These are phyloP conservation scores for Trematomus bernacchii DNA, from an alignment of 2,797 vertebrate genomes.

Conservation along the genomic window DNA sequence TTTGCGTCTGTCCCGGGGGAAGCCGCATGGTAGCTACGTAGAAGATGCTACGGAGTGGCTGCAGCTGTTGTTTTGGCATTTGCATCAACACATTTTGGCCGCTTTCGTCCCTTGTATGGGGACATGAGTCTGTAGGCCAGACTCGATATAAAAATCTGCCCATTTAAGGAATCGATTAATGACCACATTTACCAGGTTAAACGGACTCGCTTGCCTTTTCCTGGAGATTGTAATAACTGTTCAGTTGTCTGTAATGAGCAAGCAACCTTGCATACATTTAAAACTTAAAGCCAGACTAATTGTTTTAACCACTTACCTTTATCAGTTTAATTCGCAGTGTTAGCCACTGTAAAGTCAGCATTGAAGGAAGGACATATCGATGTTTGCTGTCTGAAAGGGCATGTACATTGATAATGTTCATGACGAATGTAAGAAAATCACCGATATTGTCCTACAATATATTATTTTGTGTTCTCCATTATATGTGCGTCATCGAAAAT, in stretches of 20 bases:
- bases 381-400: neutral
- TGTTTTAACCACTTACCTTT: neutral
- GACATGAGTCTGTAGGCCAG: slow-evolving; percentile 5
- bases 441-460: fast-evolving
- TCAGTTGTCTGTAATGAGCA: too few species aligned
- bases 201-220: neutral
- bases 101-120: neutral
- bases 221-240: fast-evolving
- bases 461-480: fast-evolving
- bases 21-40: slow-evolving; percentile 21
- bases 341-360: neutral
- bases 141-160: neutral
- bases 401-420: neutral
- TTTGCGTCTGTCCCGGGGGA: neutral
- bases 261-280: neutral
- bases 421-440: neutral
- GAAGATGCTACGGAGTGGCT: slow-evolving; percentile 41
- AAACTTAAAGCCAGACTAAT: neutral
- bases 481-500: fast-evolving
- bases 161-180: neutral
- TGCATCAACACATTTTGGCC: slow-evolving; percentile 17
- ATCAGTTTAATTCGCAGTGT: too few species aligned
- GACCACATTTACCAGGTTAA: neutral
- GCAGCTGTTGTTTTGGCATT: slow-evolving; percentile 53
- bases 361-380: neutral